These are phyloP conservation scores for Acanthoscelides obtectus DNA, from an alignment of 2,888 invertebrate genomes.

Conservation along the genomic window DNA sequence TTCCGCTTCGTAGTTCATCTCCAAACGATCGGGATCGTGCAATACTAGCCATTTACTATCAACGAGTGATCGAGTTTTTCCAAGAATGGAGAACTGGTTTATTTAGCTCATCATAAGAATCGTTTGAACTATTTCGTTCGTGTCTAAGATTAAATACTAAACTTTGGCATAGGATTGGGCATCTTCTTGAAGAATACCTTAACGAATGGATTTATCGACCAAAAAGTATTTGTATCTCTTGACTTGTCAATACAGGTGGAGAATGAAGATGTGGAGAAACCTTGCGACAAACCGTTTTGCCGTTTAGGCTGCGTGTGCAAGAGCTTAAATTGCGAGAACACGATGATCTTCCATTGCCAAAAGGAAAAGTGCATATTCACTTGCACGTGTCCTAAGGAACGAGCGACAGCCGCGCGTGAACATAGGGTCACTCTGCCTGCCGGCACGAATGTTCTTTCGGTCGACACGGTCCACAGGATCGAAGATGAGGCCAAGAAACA, in stretches of 20 bases:
- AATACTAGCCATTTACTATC: no score
- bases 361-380: slow-evolving; percentile 57
- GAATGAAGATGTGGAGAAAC: slow-evolving; percentile 17
- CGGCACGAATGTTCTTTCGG: slow-evolving; percentile 38
- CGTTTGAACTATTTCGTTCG: no score
- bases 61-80: no score
- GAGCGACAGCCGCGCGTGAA: slow-evolving; percentile 12
- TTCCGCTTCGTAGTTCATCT: no score
- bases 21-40: no score
- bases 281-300: slow-evolving; percentile 56
- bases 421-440: slow-evolving; percentile 32
- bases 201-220: no score
- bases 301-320: slow-evolving; percentile 63
- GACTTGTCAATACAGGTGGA: not conserved
- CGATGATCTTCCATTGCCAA: slow-evolving; percentile 57
- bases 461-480: slow-evolving; percentile 41
- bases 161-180: no score
- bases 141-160: no score
- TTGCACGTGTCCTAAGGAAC: slow-evolving; percentile 46
- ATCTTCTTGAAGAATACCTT: no score
- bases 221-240: no score
- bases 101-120: no score
- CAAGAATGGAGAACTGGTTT: no score
- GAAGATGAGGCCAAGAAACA: slow-evolving; percentile 52
- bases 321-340: slow-evolving; percentile 50